Conservation (phyloP, 2,888 invertebrate species). For the Onchidella celtica region DNA sequence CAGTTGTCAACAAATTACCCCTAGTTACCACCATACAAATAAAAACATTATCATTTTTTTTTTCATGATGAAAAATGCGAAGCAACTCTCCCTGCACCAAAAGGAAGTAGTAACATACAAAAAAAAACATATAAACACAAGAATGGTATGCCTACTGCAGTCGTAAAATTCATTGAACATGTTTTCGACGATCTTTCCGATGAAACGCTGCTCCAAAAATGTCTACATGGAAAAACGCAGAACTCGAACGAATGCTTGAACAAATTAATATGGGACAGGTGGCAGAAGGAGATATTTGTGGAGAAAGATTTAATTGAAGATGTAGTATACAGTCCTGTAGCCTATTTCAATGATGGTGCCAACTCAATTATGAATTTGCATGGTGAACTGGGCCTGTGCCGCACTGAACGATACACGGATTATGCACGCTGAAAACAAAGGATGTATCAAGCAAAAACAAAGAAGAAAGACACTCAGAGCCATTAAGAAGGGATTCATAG, state of each 20-base stretch:
- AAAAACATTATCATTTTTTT: too few species aligned
- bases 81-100: too few species aligned
- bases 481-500: neutral
- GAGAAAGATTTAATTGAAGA: neutral
- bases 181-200: neutral
- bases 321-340: neutral
- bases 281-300: neutral
- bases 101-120: too few species aligned
- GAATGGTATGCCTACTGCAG: neutral
- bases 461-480: neutral
- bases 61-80: too few species aligned
- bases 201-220: neutral
- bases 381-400: neutral
- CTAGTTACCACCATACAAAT: too few species aligned
- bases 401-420: neutral
- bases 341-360: constrained; percentile 5
- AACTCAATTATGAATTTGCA: neutral
- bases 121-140: constrained; percentile 1
- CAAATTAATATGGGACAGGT: constrained; percentile 1
- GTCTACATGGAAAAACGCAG: constrained; percentile 8
- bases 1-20: too few species aligned
- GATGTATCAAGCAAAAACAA: neutral
- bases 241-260: neutral
- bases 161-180: neutral
- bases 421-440: neutral